Percentiles rank a stretch among this genome's conserved stretches.
phyloP scores from a whole-genome alignment of 2,797 vertebrate genomes.

The Jordanella pulchra region DNA sequence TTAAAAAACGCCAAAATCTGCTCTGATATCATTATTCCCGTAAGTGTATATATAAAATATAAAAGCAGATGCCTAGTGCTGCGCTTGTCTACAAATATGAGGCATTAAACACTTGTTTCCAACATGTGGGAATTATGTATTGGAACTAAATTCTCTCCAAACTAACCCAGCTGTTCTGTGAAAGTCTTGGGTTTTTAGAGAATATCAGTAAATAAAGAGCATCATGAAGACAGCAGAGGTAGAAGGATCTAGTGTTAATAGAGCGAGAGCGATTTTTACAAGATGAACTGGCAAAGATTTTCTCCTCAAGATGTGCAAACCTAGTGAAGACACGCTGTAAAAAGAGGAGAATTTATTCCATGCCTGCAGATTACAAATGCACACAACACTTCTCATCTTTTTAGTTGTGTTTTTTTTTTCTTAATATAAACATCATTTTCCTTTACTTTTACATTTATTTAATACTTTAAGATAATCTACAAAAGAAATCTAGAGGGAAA shows the following conservation, averaged over 20 bases:
- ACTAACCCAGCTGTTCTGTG: neutral
- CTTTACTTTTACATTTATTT: neutral
- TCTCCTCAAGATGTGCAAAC: neutral
- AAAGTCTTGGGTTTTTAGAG: neutral
- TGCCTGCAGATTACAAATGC: neutral
- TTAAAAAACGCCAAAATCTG: too few relatives aligned
- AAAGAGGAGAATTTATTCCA: neutral
- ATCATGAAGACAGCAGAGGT: neutral
- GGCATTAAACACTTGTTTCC: too few relatives aligned
- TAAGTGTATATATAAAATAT: too few relatives aligned
- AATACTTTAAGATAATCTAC: neutral
- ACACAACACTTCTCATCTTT: neutral
- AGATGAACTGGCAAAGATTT: neutral
- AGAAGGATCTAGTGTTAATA: neutral
- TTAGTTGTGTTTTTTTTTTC: neutral
- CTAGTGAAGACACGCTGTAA: neutral
- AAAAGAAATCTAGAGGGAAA: neutral
- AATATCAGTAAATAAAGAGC: neutral
- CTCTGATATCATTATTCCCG: too few relatives aligned
- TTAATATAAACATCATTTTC: neutral
- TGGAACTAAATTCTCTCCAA: neutral
- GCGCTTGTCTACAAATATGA: too few relatives aligned
- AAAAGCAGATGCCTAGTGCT: too few relatives aligned
- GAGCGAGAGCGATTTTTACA: neutral
- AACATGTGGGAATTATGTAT: too few relatives aligned